phyloP scores from a whole-genome alignment of 2,797 vertebrate species.

The Phalloptychus januarius region DNA sequence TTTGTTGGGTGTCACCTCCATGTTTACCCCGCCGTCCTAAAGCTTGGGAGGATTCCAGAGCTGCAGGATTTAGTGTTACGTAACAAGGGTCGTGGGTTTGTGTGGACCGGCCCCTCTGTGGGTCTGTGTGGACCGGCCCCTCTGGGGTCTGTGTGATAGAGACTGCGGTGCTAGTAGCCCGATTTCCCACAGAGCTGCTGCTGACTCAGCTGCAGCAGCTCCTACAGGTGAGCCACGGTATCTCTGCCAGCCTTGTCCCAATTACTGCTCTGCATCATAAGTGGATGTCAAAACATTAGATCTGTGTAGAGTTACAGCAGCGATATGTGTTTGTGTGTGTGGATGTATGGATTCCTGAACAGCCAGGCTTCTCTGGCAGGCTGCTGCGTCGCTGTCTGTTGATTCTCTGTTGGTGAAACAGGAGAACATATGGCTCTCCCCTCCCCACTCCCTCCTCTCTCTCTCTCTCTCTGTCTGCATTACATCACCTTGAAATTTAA shows the following conservation, averaged over 20 bases:
- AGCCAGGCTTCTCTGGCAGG: conserved; percentile 55
- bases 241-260: conserved; percentile 2
- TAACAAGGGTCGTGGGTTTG: conserved; percentile 32
- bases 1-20: background rate
- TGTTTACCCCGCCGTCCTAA: background rate
- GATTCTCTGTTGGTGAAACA: conserved; percentile 76
- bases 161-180: conserved; percentile 8
- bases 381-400: conserved; percentile 67
- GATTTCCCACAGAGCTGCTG: conserved; percentile 9
- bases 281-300: conserved; percentile 59
- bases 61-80: conserved; percentile 38
- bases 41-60: background rate
- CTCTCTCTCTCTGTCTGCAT: conserved; percentile 55
- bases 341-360: conserved; percentile 66
- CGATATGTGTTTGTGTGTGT: conserved; percentile 30
- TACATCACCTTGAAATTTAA: conserved; percentile 73
- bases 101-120: conserved; percentile 22
- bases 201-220: conserved; percentile 39
- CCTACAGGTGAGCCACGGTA: conserved; percentile 36
- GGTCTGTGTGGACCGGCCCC: conserved; percentile 23
- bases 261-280: conserved; percentile 30
- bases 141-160: conserved; percentile 7
- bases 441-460: conserved; percentile 29
- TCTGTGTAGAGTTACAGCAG: conserved; percentile 37
- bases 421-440: conserved; percentile 73